phyloP scores from a whole-genome alignment of 2,797 vertebrate species.

The Propithecus deckenii region DNA sequence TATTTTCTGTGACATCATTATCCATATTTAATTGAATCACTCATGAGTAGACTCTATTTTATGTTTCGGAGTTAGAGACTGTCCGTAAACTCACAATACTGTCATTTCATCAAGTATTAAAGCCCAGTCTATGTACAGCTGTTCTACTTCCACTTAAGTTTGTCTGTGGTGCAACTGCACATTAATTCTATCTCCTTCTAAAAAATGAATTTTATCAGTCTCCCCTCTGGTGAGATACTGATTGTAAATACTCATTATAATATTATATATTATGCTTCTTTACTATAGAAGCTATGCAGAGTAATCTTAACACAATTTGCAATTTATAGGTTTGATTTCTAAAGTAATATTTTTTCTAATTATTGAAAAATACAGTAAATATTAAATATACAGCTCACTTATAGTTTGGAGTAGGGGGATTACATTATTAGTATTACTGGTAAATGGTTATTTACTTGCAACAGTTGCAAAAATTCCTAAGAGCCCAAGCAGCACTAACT shows the following conservation, averaged over 20 bases:
- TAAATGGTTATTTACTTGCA: not conserved
- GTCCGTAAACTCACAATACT: not conserved
- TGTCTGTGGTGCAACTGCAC: not conserved
- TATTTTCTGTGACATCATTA: slow-evolving; percentile 45
- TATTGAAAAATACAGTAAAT: not conserved
- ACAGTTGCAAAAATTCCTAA: not conserved
- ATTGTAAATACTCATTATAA: not conserved
- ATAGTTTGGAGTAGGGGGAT: not conserved
- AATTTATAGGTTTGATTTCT: slow-evolving; percentile 31
- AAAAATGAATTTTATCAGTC: not conserved
- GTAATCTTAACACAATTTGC: not conserved
- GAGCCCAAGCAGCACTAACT: not conserved
- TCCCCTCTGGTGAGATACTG: not conserved
- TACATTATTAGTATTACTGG: not conserved
- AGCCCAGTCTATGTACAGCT: not conserved
- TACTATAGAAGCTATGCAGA: not conserved
- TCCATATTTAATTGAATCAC: slow-evolving; percentile 47
- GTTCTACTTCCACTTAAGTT: not conserved
- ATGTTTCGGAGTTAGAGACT: not conserved
- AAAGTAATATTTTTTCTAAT: not conserved
- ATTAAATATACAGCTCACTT: not conserved
- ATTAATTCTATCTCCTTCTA: not conserved
- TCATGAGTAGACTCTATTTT: not conserved
- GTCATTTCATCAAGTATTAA: slow-evolving; percentile 42
- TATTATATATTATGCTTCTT: not conserved